Percentiles rank a stretch among this genome's conserved stretches.
Evolutionary conservation across 2,113 vertebrate genomes (phyloP).

Genomic region (Conger conger): DNA sequence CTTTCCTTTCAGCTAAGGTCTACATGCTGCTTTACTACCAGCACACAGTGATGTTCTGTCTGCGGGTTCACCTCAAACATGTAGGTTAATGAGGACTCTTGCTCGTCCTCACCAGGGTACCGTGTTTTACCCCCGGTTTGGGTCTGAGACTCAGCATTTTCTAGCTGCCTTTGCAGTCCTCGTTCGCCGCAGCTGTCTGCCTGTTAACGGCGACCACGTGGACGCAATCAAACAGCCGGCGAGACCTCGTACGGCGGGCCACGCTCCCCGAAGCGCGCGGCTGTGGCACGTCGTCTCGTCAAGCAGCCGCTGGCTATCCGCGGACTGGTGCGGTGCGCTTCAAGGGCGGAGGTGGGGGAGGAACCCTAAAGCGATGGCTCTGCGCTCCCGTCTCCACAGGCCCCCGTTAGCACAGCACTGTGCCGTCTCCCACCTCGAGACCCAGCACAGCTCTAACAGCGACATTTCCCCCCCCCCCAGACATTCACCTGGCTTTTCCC

Average conservation of each 20-base stretch:
- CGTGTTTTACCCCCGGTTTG: background rate
- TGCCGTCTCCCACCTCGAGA: too few species aligned
- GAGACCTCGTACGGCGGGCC: background rate
- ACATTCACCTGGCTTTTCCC: too few species aligned
- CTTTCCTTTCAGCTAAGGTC: background rate
- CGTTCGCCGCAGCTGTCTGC: background rate
- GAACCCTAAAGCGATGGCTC: background rate
- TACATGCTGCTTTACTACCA: background rate
- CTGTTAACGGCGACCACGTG: background rate
- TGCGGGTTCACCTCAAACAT: background rate
- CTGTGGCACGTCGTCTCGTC: background rate
- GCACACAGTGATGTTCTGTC: background rate
- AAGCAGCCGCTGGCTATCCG: too few species aligned
- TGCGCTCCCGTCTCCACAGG: background rate
- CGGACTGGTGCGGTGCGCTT: background rate
- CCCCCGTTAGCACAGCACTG: background rate
- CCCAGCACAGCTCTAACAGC: too few species aligned
- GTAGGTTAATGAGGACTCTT: background rate
- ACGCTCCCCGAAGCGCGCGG: background rate
- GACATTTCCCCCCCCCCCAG: too few species aligned
- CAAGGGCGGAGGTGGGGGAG: background rate
- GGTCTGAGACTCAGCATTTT: background rate
- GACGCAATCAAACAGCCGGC: background rate
- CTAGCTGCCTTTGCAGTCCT: background rate
- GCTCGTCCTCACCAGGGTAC: background rate